Evolutionary conservation across 1,140 invertebrate species (phyloP).

Genomic region (Drosophila sp.): DNA sequence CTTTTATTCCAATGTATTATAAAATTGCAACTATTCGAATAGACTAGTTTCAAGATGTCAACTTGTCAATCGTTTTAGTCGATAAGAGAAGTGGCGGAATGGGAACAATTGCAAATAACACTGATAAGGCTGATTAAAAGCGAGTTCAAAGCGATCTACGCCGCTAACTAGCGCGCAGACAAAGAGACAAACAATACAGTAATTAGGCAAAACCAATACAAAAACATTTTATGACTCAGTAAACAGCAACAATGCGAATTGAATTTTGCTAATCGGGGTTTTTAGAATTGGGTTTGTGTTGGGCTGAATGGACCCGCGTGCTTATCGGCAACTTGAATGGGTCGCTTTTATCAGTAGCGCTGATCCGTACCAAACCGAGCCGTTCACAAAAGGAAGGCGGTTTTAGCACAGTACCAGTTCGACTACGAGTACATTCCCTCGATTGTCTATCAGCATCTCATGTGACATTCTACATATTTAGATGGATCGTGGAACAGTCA

Average conservation of each 20-base stretch:
- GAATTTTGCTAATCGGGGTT: constrained; percentile 5
- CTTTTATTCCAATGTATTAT: not conserved
- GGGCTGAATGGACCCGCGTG: constrained; percentile 13
- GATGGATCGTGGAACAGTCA: constrained; percentile 24
- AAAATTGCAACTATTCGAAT: not conserved
- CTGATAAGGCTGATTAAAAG: constrained; percentile 30
- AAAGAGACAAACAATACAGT: constrained; percentile 12
- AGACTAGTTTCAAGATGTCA: constrained; percentile 14
- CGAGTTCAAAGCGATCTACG: constrained; percentile 40
- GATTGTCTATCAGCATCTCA: constrained; percentile 37
- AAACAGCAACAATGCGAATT: not conserved
- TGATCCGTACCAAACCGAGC: constrained; percentile 21
- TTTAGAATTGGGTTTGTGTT: constrained; percentile 1
- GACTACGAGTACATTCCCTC: not conserved
- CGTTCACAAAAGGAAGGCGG: constrained; percentile 20
- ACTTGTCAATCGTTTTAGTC: constrained; percentile 3
- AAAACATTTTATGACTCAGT: constrained; percentile 25
- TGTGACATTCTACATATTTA: constrained; percentile 14
- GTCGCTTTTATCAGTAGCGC: constrained; percentile 31
- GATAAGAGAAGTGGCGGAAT: constrained; percentile 31
- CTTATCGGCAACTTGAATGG: constrained; percentile 31
- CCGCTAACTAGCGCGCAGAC: constrained; percentile 24
- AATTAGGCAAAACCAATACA: constrained; percentile 16
- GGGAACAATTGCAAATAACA: constrained; percentile 20
- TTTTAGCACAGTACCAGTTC: not conserved